Evolutionary conservation across 2,888 invertebrate genomes (phyloP).

Genomic region (Ectemnius cavifrons): DNA sequence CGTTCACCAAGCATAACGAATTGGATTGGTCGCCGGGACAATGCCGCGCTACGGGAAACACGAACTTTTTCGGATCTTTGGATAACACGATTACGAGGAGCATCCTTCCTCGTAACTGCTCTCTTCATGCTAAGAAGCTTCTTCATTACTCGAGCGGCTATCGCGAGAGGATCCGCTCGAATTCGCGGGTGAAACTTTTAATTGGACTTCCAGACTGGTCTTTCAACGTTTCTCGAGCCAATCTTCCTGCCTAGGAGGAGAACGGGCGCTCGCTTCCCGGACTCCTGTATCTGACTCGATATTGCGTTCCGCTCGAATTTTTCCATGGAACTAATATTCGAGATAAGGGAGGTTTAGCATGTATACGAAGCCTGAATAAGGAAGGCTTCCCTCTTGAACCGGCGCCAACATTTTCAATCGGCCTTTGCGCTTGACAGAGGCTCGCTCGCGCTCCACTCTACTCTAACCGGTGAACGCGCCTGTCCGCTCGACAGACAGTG

Average conservation of each 20-base stretch:
- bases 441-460: conserved; percentile 14
- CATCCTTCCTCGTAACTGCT: no score
- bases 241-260: conserved; percentile 2
- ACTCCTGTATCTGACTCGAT: conserved; percentile 43
- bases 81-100: no score
- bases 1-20: conserved; percentile 10
- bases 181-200: conserved; percentile 27
- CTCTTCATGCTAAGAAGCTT: no score
- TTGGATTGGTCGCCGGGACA: conserved; percentile 1
- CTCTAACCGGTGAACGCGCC: conserved; percentile 27
- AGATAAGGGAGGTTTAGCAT: conserved; percentile 63
- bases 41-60: not conserved
- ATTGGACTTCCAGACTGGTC: conserved; percentile 32
- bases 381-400: conserved; percentile 65
- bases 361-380: conserved; percentile 68
- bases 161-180: not conserved
- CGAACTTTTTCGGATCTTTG: not conserved
- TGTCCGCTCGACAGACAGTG: conserved; percentile 58
- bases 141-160: no score
- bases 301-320: conserved; percentile 59
- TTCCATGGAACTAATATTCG: conserved; percentile 60
- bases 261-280: conserved; percentile 5
- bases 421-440: conserved; percentile 63
- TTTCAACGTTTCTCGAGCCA: not conserved
- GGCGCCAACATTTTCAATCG: conserved; percentile 74